A percentile compares a stretch with the other conserved stretches of the same genome.
Conservation (phyloP, 2,113 vertebrate genomes). For the Hyaena hyaena region DNA sequence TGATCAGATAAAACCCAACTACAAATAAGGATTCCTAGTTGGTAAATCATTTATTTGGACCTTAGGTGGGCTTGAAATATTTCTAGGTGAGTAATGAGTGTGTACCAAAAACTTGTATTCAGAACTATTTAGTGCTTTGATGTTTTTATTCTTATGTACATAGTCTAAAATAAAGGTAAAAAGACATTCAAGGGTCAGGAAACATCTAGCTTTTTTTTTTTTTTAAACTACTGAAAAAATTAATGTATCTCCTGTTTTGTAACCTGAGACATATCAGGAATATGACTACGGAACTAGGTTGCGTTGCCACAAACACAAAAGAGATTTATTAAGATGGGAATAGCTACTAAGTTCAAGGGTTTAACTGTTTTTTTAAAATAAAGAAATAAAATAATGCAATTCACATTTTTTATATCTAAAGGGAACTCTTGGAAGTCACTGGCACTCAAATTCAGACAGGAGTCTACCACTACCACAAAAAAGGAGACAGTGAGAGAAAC, state of each 20-base stretch:
- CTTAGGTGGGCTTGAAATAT: not conserved
- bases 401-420: conserved; percentile 57
- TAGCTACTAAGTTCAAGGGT: conserved; percentile 57
- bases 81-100: not conserved
- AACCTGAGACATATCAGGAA: not conserved
- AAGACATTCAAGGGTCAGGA: not conserved
- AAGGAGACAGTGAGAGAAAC: not conserved
- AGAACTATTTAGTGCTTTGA: conserved; percentile 43
- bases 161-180: conserved; percentile 36
- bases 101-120: not conserved
- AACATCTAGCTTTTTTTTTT: not conserved
- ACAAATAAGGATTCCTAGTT: conserved; percentile 14
- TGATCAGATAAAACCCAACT: not conserved
- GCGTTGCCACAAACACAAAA: conserved; percentile 62
- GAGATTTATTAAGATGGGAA: conserved; percentile 61
- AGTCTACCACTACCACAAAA: not conserved
- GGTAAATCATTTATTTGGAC: conserved; percentile 3
- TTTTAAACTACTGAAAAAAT: conserved; percentile 20
- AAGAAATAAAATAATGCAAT: conserved; percentile 67
- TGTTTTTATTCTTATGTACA: not conserved
- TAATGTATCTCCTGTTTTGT: not conserved
- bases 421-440: not conserved
- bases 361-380: conserved; percentile 69
- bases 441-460: conserved; percentile 55
- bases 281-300: not conserved